These are phyloP conservation scores for Portunus trituberculatus DNA, from an alignment of 1,140 invertebrate genomes.

Conservation along the genomic window DNA sequence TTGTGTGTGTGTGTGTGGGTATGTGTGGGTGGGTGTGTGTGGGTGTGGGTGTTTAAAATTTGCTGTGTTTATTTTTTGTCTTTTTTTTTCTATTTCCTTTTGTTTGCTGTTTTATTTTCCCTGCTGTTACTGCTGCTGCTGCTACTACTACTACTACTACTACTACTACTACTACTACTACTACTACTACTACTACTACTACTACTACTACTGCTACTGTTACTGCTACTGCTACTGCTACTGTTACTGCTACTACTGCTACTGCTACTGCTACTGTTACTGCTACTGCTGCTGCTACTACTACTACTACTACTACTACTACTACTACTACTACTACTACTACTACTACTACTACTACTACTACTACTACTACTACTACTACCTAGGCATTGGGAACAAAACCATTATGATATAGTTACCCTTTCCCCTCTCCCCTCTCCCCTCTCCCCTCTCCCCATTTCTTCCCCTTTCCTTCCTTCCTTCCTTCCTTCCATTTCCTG, in stretches of 20 bases:
- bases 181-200: not conserved
- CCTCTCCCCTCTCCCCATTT: not conserved
- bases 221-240: not conserved
- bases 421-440: not conserved
- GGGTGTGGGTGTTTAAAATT: too few species aligned
- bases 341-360: conserved; percentile 3
- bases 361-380: conserved; percentile 4
- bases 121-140: conserved; percentile 30
- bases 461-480: not conserved
- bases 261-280: not conserved
- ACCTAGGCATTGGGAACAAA: not conserved
- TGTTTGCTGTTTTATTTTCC: not conserved
- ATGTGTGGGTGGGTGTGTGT: too few species aligned
- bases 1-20: too few species aligned
- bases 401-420: not conserved
- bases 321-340: not conserved
- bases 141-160: not conserved
- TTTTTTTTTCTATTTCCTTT: too few species aligned
- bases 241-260: not conserved
- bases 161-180: conserved; percentile 23
- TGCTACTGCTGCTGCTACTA: not conserved
- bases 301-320: conserved; percentile 19
- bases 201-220: not conserved
- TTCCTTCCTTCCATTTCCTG: too few species aligned
- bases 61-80: too few species aligned